Percentiles rank a stretch among this genome's conserved stretches.
Evolutionary conservation across 2,113 vertebrate genomes (phyloP).

Genomic region (Pterocles burchelli): DNA sequence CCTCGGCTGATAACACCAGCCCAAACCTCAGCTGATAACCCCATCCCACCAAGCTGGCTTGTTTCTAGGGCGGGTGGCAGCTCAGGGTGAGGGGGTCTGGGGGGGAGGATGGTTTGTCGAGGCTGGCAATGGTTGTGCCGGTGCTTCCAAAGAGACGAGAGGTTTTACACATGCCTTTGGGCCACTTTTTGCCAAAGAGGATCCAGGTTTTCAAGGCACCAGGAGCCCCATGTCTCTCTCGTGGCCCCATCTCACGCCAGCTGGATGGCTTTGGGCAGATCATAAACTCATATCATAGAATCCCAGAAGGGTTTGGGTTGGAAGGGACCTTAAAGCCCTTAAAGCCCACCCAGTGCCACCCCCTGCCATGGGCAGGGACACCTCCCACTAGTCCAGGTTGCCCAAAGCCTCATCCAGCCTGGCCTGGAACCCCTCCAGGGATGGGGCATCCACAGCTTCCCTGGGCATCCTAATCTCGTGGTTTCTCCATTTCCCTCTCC

Average conservation of each 20-base stretch:
- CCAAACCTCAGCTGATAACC: neutral
- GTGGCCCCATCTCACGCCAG: rapidly evolving
- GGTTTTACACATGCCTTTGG: neutral
- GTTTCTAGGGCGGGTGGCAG: neutral
- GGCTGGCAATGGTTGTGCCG: rapidly evolving
- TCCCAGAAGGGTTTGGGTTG: too few relatives aligned
- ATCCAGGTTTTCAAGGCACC: rapidly evolving
- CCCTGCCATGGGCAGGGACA: too few relatives aligned
- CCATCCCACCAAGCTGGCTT: neutral
- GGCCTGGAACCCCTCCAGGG: too few relatives aligned
- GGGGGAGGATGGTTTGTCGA: neutral
- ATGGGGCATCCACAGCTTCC: too few relatives aligned
- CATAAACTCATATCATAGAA: too few relatives aligned
- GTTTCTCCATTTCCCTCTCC: too few relatives aligned
- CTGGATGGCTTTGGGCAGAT: neutral
- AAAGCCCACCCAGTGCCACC: too few relatives aligned
- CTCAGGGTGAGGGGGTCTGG: neutral
- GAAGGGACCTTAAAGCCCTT: too few relatives aligned
- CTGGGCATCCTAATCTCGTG: too few relatives aligned
- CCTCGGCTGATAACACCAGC: rapidly evolving
- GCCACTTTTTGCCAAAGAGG: neutral
- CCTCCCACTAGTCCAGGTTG: too few relatives aligned
- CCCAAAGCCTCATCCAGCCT: too few relatives aligned
- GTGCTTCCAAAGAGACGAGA: neutral
- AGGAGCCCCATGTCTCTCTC: rapidly evolving